Conservation (phyloP, 2,888 invertebrate genomes). For the Candidula unifasciata region DNA sequence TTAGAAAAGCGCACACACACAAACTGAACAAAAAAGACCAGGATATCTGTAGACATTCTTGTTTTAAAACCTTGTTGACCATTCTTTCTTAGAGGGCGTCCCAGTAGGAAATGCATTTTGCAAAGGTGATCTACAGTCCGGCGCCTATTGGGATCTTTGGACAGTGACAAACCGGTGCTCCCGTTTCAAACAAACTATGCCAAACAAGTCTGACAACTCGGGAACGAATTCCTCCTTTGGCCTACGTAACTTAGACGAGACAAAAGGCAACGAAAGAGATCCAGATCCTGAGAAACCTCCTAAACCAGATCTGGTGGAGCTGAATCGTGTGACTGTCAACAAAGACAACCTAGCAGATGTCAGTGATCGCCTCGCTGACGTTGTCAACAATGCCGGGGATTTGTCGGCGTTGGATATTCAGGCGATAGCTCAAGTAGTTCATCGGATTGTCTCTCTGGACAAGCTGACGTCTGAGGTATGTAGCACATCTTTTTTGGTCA, state of each 20-base stretch:
- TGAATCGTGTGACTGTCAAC: slow-evolving; percentile 54
- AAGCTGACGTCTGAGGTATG: slow-evolving; percentile 51
- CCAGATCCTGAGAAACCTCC: not conserved
- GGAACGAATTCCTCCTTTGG: not conserved
- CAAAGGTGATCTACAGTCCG: slow-evolving; percentile 63
- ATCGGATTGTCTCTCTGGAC: slow-evolving; percentile 59
- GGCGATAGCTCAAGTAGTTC: slow-evolving; percentile 64
- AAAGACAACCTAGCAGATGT: slow-evolving; percentile 61
- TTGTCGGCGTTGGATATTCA: slow-evolving; percentile 66
- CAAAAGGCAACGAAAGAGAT: not conserved
- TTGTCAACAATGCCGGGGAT: slow-evolving; percentile 58
- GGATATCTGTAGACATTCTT: too few species aligned
- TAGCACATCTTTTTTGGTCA: not conserved
- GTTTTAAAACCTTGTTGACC: too few species aligned
- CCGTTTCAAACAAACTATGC: not conserved
- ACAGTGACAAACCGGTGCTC: slow-evolving; percentile 44
- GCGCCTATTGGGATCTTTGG: slow-evolving; percentile 65
- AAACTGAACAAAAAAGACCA: too few species aligned
- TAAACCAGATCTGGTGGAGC: slow-evolving; percentile 40
- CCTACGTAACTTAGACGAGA: not conserved
- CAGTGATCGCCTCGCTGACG: slow-evolving; percentile 62
- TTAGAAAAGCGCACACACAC: too few species aligned
- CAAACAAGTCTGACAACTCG: not conserved
- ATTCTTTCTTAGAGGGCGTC: slow-evolving; percentile 42
- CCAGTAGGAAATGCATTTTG: slow-evolving; percentile 64